Base-by-base conservation (phyloP, 1,140 invertebrate genomes). In the Zaprionus inermis region DNA sequence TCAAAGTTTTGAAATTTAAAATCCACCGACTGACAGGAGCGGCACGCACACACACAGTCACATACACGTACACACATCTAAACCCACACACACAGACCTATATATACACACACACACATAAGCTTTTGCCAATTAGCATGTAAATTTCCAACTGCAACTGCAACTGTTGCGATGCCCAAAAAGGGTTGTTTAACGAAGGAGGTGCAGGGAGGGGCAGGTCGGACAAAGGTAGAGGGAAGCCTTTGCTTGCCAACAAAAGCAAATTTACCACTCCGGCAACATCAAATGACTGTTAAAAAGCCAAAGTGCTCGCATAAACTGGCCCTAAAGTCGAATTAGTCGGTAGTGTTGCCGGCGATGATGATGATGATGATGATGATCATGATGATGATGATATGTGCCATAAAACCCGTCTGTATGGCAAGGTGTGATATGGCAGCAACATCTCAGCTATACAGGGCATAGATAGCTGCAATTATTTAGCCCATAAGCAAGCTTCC, bases 61-160 rank as follows among this genome's bases (percentile, higher is more conserved):
- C 18, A 52, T 28, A 38, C 30, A 65, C 55, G n/a, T n/a, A 78
- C 64, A 78, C 79, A 68, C 16, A 36, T 1, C 22, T 24, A 1
- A 2, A 1, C 4, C 24, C 56, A 38, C 18, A 65, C 59, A 75
- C 60, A 74, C 78, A 69, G 3, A 74, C 64, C 24, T 5, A 28
- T 28, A 74, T 74, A 68, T 18, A 22, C 70, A 81, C 75, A 52
- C 49, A 14, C 38, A 67, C 68, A 85, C 74, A 61, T 71, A 20
- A 68, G 74, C 52, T 78, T 78, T 61, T 85, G 81, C 78, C 81
- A 85, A 85, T 85, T 85, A 85, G 64, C 18, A 85, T 69, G 65
- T 72, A 85, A 77, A 78, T 73, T 76, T 72, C 38, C 69, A 72
- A 59, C 41, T 61, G 70, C 54, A 36, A 54, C 60, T 44, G 38